phyloP scores from a whole-genome alignment of 2,888 invertebrate genomes.

The Tethea ocularis region DNA sequence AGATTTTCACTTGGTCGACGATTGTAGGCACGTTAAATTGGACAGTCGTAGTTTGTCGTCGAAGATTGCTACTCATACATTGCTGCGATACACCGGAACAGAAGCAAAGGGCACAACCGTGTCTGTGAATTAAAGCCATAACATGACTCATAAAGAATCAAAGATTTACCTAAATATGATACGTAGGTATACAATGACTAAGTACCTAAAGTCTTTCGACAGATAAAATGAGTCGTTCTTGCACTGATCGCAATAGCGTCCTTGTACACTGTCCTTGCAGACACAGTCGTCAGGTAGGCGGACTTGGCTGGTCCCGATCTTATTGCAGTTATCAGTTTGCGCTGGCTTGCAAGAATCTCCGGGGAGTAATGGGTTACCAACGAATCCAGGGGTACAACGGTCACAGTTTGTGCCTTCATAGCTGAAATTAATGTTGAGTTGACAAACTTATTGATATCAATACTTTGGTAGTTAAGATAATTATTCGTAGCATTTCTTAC shows the following conservation, averaged over 20 bases:
- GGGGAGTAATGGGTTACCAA: slow-evolving; percentile 90
- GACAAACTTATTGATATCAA: background rate
- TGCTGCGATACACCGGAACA: slow-evolving; percentile 94
- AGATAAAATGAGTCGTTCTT: slow-evolving; percentile 93
- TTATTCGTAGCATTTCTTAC: slow-evolving; percentile 63
- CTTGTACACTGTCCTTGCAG: slow-evolving; percentile 86
- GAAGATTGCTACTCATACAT: slow-evolving; percentile 92
- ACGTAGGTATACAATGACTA: background rate
- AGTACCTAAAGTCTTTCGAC: slow-evolving; percentile 82
- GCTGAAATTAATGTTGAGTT: slow-evolving; percentile 38
- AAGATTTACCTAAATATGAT: background rate
- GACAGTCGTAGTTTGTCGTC: slow-evolving; percentile 81
- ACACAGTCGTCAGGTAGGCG: slow-evolving; percentile 67
- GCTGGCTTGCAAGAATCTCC: slow-evolving; percentile 88
- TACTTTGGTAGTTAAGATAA: background rate
- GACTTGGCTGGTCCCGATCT: slow-evolving; percentile 86
- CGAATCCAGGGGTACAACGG: slow-evolving; percentile 89
- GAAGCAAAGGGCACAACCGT: slow-evolving; percentile 98
- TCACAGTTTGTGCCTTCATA: slow-evolving; percentile 90
- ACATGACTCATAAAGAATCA: background rate
- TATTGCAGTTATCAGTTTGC: slow-evolving; percentile 85
- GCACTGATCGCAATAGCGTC: slow-evolving; percentile 94
- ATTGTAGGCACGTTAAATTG: slow-evolving; percentile 68
- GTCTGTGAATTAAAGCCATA: slow-evolving; percentile 54
- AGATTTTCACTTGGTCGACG: slow-evolving; percentile 62